These are phyloP conservation scores for Entomobrya multifasciata DNA, from an alignment of 2,888 invertebrate genomes.

Conservation along the genomic window DNA sequence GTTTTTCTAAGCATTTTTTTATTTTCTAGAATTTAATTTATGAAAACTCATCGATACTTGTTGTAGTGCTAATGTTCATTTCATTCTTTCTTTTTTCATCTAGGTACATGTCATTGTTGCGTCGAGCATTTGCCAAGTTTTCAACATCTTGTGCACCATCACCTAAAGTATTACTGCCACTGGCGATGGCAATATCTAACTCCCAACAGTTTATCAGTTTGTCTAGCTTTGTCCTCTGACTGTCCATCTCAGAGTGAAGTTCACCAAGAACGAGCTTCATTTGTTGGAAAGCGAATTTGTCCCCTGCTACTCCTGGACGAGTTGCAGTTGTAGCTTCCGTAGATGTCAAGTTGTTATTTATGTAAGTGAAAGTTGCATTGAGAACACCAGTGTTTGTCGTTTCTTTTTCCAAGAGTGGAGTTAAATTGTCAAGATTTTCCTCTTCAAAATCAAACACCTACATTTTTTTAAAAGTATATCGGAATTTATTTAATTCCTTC, in stretches of 20 bases:
- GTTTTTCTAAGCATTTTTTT: too few relatives aligned
- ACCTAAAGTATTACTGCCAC: background rate
- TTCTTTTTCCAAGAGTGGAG: constrained; percentile 39
- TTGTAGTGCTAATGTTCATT: background rate
- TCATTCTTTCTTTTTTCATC: background rate
- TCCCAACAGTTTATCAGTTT: constrained; percentile 75
- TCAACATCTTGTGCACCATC: background rate
- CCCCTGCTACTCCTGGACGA: constrained; percentile 36
- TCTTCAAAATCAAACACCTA: constrained; percentile 79
- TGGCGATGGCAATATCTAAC: constrained; percentile 41
- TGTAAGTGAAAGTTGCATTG: too few relatives aligned
- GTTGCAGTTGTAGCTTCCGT: background rate
- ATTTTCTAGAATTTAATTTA: too few relatives aligned
- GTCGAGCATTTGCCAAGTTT: background rate
- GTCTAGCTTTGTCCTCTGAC: constrained; percentile 75
- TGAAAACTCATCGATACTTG: background rate
- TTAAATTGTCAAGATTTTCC: constrained; percentile 72
- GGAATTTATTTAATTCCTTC: too few relatives aligned
- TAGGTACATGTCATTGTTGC: background rate
- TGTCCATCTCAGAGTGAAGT: constrained; percentile 72
- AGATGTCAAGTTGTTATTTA: background rate
- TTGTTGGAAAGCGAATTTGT: constrained; percentile 66
- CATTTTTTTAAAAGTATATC: too few relatives aligned
- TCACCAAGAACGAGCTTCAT: constrained; percentile 64
- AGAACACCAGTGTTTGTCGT: background rate